phyloP scores from a whole-genome alignment of 1,140 invertebrate species.

The Metopolophium dirhodum region DNA sequence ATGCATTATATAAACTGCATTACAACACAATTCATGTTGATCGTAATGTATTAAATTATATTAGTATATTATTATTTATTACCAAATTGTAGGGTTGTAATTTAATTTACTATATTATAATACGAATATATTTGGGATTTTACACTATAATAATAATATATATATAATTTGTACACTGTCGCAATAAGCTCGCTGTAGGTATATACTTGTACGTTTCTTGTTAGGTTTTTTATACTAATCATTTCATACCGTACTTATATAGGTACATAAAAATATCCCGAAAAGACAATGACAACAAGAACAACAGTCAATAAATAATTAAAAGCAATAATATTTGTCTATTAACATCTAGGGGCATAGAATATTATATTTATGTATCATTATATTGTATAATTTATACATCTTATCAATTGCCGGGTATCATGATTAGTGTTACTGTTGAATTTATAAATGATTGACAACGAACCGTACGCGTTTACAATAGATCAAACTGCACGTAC shows the following conservation, averaged over 20 bases:
- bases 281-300: neutral
- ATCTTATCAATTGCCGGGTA: neutral
- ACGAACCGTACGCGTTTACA: neutral
- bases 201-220: neutral
- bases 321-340: neutral
- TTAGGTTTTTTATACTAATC: neutral
- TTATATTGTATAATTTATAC: neutral
- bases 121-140: neutral
- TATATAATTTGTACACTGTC: neutral
- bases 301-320: neutral
- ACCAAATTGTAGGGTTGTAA: neutral
- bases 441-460: constrained; percentile 21
- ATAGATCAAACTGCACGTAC: neutral
- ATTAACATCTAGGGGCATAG: neutral
- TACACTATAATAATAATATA: neutral
- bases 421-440: neutral
- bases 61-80: neutral
- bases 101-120: neutral
- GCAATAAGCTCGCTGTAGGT: neutral
- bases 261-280: neutral
- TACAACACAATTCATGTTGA: too few species aligned
- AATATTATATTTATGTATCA: neutral
- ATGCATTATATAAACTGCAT: too few species aligned
- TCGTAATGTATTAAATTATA: too few species aligned
- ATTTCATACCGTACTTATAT: neutral